phyloP scores from a whole-genome alignment of 2,113 vertebrate genomes.

The Alces alces region DNA sequence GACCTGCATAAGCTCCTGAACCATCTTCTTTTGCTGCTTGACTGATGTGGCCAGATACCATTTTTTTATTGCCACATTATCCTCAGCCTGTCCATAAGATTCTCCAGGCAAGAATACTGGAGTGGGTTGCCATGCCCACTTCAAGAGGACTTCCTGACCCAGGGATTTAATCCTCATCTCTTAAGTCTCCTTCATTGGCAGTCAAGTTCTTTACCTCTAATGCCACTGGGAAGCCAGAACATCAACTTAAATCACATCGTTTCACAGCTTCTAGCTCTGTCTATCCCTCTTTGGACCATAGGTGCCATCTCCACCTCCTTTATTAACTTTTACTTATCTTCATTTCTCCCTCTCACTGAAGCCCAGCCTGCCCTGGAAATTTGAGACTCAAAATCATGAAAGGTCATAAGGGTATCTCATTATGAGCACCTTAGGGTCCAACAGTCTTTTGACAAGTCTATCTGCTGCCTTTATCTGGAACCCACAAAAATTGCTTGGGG shows the following conservation, averaged over 20 bases:
- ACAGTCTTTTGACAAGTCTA: neutral
- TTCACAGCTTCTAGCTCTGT: conserved; percentile 9
- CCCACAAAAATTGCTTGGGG: neutral
- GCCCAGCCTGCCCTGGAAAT: neutral
- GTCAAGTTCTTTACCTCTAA: neutral
- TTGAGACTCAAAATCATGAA: neutral
- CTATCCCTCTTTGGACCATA: conserved; percentile 34
- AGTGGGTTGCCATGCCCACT: neutral
- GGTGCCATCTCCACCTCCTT: neutral
- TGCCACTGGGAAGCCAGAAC: conserved; percentile 66
- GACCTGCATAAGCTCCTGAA: conserved; percentile 87
- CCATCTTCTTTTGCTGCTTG: conserved; percentile 88
- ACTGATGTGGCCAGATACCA: conserved; percentile 89
- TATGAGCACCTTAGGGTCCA: neutral
- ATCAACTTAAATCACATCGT: conserved; percentile 88
- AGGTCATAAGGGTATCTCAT: neutral
- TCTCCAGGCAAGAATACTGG: neutral
- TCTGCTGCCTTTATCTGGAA: neutral
- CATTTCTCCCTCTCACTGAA: neutral
- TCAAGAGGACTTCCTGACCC: neutral
- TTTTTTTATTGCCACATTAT: conserved; percentile 89
- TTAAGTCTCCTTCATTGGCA: accelerated
- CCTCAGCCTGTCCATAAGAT: conserved; percentile 70
- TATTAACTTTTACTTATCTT: neutral
- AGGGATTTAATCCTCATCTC: neutral